Evolutionary conservation across 2,888 invertebrate species (phyloP).

Genomic region (Hymenopus coronatus): DNA sequence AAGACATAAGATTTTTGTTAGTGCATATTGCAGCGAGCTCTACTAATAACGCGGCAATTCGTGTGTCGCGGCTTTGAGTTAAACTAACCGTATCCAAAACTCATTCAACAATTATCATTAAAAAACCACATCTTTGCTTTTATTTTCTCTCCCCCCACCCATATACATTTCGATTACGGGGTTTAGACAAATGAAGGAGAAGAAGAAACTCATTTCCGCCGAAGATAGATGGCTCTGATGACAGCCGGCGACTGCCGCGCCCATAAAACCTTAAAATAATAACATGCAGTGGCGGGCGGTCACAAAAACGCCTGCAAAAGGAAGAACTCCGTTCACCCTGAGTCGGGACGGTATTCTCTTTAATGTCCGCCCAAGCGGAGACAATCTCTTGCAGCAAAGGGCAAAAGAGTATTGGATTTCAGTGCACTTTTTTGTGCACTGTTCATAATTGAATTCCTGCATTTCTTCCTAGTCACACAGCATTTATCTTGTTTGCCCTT

Average conservation of each 20-base stretch:
- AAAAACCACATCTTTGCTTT: neutral
- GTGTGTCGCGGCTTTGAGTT: neutral
- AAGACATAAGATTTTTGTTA: no score
- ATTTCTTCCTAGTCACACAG: neutral
- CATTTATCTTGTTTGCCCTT: neutral
- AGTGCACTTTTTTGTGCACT: neutral
- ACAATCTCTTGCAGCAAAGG: neutral
- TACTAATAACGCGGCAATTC: no score
- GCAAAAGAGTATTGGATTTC: neutral
- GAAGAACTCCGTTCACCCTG: neutral
- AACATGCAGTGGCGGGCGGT: neutral
- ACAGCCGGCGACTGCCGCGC: constrained; percentile 1
- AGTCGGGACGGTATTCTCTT: neutral
- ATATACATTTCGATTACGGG: neutral
- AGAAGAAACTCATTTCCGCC: constrained; percentile 18
- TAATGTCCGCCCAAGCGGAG: neutral
- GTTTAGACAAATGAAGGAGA: constrained; percentile 17
- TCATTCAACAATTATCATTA: neutral
- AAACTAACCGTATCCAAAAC: neutral
- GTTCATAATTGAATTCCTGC: neutral
- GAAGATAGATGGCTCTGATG: constrained; percentile 22
- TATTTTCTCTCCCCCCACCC: neutral
- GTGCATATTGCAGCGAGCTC: no score
- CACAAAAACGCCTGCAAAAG: neutral
- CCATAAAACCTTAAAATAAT: constrained; percentile 4